phyloP scores from a whole-genome alignment of 2,797 vertebrate species.

The Lagorchestes hirsutus region DNA sequence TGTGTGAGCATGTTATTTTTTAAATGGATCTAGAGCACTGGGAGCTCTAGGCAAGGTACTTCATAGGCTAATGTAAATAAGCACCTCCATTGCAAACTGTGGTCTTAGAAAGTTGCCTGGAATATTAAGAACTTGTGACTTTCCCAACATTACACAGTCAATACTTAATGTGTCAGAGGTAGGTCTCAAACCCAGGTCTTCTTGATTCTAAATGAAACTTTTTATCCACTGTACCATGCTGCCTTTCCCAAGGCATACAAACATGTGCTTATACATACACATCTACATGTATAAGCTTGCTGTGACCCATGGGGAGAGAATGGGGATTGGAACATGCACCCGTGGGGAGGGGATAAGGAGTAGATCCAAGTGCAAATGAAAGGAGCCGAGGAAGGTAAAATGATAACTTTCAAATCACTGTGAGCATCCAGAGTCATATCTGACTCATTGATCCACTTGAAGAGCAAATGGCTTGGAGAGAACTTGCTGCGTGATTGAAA shows the following conservation, averaged over 20 bases:
- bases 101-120: not conserved
- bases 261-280: too few relatives aligned
- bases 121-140: not conserved
- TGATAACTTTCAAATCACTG: not conserved
- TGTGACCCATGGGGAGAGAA: not conserved
- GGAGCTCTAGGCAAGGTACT: not conserved
- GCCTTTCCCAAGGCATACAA: not conserved
- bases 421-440: not conserved
- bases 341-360: not conserved
- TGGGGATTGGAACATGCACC: not conserved
- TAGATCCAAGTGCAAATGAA: not conserved
- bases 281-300: not conserved
- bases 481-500: not conserved
- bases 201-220: not conserved
- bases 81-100: not conserved
- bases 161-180: not conserved
- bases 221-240: not conserved
- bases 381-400: not conserved
- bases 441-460: not conserved
- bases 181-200: not conserved
- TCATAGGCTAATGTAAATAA: not conserved
- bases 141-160: not conserved
- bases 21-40: not conserved
- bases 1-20: not conserved
- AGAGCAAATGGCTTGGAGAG: not conserved